Evolutionary conservation across 1,140 invertebrate genomes (phyloP).

Genomic region (Drosophila pachea): DNA sequence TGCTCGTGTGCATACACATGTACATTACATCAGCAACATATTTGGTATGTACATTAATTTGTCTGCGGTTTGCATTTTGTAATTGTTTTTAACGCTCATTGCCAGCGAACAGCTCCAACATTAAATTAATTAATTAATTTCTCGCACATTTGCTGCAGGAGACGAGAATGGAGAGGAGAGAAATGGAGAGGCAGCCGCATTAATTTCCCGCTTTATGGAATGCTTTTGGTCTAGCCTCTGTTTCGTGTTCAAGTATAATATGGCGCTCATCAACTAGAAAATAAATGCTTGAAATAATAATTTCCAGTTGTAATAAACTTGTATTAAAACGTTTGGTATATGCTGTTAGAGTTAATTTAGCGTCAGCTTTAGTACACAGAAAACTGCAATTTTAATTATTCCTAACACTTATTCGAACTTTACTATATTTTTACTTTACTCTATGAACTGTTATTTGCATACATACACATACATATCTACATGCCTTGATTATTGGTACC

Average conservation of each 20-base stretch:
- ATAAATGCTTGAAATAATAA: conserved; percentile 30
- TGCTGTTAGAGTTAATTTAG: background rate
- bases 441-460: too few species aligned
- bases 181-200: conserved; percentile 16
- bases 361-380: background rate
- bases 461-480: background rate
- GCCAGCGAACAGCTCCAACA: conserved; percentile 32
- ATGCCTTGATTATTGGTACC: too few species aligned
- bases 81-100: conserved; percentile 54
- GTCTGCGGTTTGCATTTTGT: conserved; percentile 38
- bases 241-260: conserved; percentile 53
- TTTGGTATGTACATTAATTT: conserved; percentile 24
- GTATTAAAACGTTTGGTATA: conserved; percentile 11
- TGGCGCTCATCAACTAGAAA: conserved; percentile 29
- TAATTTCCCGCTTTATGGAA: conserved; percentile 42
- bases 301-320: conserved; percentile 23
- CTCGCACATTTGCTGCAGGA: conserved; percentile 43
- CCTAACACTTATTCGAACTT: too few species aligned
- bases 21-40: conserved; percentile 13
- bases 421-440: too few species aligned
- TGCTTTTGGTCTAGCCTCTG: conserved; percentile 13
- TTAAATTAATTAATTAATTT: conserved; percentile 68
- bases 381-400: background rate
- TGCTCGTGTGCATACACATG: conserved; percentile 1
- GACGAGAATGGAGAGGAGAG: conserved; percentile 2